These are phyloP conservation scores for Poeciliopsis paucimaculata DNA, from an alignment of 2,797 vertebrate genomes.

Conservation along the genomic window DNA sequence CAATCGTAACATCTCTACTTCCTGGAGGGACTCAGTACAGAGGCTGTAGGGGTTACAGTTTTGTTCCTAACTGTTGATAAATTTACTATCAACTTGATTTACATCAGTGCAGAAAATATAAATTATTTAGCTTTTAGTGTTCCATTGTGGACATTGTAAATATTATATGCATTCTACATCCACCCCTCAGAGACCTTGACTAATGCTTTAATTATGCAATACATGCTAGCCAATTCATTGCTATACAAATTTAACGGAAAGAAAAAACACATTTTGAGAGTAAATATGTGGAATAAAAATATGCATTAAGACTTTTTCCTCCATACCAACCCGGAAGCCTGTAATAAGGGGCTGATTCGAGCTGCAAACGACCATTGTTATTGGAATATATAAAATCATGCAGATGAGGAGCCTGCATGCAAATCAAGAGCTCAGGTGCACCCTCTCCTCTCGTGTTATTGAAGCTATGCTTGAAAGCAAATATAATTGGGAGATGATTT, in stretches of 20 bases:
- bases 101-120: neutral
- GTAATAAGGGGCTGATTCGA: slow-evolving; percentile 19
- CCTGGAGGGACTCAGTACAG: too few relatives aligned
- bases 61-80: neutral
- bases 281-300: slow-evolving; percentile 3
- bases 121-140: neutral
- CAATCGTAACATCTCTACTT: too few relatives aligned
- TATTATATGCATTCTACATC: neutral
- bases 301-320: neutral
- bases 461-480: neutral
- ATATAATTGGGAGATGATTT: neutral
- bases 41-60: neutral
- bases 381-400: neutral
- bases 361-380: neutral
- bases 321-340: neutral
- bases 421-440: slow-evolving; percentile 4
- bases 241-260: neutral
- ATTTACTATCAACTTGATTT: neutral
- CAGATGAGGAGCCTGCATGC: neutral
- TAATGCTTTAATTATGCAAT: slow-evolving; percentile 18
- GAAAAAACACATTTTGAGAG: slow-evolving; percentile 3
- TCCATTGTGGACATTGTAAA: neutral
- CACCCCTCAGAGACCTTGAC: neutral
- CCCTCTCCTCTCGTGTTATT: neutral
- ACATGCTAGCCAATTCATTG: neutral